phyloP scores from a whole-genome alignment of 2,113 vertebrate genomes.

The Hemibagrus wyckioides region DNA sequence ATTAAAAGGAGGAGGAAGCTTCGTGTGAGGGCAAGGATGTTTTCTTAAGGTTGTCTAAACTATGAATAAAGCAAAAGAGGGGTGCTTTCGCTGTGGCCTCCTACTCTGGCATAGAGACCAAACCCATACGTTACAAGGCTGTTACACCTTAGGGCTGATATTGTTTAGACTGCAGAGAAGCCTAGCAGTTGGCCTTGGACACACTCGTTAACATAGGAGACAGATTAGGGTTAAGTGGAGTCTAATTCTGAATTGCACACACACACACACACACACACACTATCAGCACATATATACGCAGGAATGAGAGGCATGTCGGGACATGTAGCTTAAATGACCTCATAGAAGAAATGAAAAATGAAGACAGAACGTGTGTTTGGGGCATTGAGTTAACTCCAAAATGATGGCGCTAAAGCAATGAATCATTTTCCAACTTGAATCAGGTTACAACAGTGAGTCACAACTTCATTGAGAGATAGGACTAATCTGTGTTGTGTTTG shows the following conservation, averaged over 20 bases:
- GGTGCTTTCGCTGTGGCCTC: slow-evolving; percentile 45
- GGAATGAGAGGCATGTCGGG: slow-evolving; percentile 44
- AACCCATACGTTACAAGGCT: not conserved
- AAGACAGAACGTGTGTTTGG: not conserved
- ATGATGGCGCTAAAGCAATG: slow-evolving; percentile 53
- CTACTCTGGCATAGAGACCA: slow-evolving; percentile 8
- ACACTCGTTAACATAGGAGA: slow-evolving; percentile 22
- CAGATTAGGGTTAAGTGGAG: slow-evolving; percentile 35
- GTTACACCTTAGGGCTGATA: slow-evolving; percentile 29
- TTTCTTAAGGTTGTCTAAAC: slow-evolving; percentile 75
- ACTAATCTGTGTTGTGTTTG: slow-evolving; percentile 19
- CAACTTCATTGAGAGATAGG: slow-evolving; percentile 17
- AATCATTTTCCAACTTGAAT: slow-evolving; percentile 63
- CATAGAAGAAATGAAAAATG: slow-evolving; percentile 28
- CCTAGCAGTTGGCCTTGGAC: slow-evolving; percentile 49
- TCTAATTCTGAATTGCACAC: slow-evolving; percentile 14
- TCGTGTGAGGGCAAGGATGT: slow-evolving; percentile 78
- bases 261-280: not conserved
- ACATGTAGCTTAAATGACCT: slow-evolving; percentile 43
- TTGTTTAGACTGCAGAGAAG: slow-evolving; percentile 44
- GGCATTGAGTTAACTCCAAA: slow-evolving; percentile 11
- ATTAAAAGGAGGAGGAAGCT: slow-evolving; percentile 73
- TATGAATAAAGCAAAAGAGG: slow-evolving; percentile 58
- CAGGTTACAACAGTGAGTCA: slow-evolving; percentile 53
- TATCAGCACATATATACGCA: not conserved